These are phyloP conservation scores for Sebastes itinus DNA, from an alignment of 2,797 vertebrate genomes.

Conservation along the genomic window DNA sequence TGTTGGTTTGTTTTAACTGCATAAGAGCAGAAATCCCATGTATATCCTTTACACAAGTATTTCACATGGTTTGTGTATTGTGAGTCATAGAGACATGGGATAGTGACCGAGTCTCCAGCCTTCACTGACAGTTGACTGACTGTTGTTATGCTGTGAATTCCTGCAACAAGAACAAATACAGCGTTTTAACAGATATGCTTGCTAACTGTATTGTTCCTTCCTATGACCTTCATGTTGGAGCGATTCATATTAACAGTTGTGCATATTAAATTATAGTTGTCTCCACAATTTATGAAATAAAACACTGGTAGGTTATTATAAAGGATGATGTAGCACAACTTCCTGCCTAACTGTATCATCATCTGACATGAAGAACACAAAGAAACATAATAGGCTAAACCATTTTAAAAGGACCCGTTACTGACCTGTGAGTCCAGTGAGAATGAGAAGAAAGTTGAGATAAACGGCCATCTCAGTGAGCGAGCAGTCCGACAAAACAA, in stretches of 20 bases:
- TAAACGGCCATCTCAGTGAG: neutral
- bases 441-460: neutral
- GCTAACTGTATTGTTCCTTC: neutral
- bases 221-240: rapidly evolving
- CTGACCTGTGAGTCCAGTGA: conserved; percentile 13
- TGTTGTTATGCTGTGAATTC: neutral
- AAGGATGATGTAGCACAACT: neutral
- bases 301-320: neutral
- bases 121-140: neutral
- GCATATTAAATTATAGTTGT: neutral
- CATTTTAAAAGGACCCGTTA: neutral
- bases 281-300: neutral
- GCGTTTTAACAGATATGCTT: neutral
- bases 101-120: conserved; percentile 5
- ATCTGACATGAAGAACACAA: neutral
- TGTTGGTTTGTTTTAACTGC: neutral
- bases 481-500: neutral
- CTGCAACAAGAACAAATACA: conserved; percentile 17
- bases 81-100: conserved; percentile 30
- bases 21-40: rapidly evolving
- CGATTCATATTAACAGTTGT: rapidly evolving
- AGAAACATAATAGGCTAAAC: neutral
- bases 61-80: neutral
- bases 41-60: conserved; percentile 28
- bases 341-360: neutral